Percentiles rank a stretch among this genome's conserved stretches.
phyloP scores from a whole-genome alignment of 2,113 vertebrate genomes.

The Channa maculata region DNA sequence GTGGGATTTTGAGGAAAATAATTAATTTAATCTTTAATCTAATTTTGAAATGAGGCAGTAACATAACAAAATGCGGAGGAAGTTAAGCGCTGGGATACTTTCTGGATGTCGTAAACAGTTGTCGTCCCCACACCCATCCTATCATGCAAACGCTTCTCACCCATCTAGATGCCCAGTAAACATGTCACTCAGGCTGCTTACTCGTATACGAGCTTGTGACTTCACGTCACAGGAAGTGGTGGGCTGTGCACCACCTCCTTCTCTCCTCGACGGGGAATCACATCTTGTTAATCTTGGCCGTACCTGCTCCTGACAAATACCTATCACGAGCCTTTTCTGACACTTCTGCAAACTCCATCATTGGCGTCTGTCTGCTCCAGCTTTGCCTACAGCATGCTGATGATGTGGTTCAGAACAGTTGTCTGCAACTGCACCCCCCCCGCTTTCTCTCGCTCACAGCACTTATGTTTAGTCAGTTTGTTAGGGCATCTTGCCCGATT shows the following conservation, averaged over 20 bases:
- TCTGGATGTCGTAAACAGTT: constrained; percentile 70
- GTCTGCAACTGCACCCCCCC: constrained; percentile 47
- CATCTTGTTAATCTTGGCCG: constrained; percentile 23
- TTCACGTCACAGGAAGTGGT: constrained; percentile 16
- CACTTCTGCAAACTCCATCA: not conserved
- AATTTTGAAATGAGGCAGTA: no score
- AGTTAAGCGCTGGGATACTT: no score
- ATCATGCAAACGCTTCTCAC: constrained; percentile 62
- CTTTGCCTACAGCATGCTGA: constrained; percentile 22
- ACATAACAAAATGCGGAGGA: no score
- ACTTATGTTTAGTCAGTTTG: constrained; percentile 53
- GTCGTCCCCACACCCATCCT: constrained; percentile 61
- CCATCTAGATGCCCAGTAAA: constrained; percentile 58
- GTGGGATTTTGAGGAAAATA: no score
- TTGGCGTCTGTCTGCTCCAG: not conserved
- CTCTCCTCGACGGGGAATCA: no score
- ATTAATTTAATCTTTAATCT: no score
- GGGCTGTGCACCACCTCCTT: constrained; percentile 13
- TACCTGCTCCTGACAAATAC: constrained; percentile 12
- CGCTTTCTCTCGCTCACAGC: not conserved
- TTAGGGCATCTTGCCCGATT: constrained; percentile 75
- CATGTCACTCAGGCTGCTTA: constrained; percentile 68
- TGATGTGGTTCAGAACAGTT: constrained; percentile 59
- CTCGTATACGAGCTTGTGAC: constrained; percentile 71
- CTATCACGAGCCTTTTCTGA: not conserved